These are phyloP conservation scores for Syrphus vitripennis DNA, from an alignment of 2,888 invertebrate genomes.

Conservation along the genomic window DNA sequence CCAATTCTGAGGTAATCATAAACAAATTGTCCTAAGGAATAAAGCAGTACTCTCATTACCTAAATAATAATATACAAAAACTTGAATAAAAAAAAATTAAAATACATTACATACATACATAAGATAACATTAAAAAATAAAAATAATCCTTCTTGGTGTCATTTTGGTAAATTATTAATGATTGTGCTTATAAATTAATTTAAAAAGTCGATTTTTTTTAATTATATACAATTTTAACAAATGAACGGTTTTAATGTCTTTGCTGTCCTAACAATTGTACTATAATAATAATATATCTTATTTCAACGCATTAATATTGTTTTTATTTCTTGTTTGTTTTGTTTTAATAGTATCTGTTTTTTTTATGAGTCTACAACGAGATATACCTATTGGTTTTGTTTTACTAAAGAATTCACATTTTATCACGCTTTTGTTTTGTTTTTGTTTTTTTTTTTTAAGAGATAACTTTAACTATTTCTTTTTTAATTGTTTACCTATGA, in stretches of 20 bases:
- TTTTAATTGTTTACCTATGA: slow-evolving; percentile 26
- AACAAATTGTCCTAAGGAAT: slow-evolving; percentile 60
- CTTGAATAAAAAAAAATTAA: slow-evolving; percentile 25
- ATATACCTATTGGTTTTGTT: slow-evolving; percentile 40
- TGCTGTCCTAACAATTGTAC: slow-evolving; percentile 71
- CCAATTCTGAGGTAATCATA: slow-evolving; percentile 62
- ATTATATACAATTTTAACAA: slow-evolving; percentile 51
- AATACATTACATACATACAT: slow-evolving; percentile 5
- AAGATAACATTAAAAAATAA: slow-evolving; percentile 30
- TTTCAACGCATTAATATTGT: slow-evolving; percentile 61
- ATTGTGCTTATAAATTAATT: slow-evolving; percentile 65
- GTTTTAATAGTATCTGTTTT: slow-evolving; percentile 28
- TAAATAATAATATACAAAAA: slow-evolving; percentile 46
- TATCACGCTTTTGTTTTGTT: slow-evolving; percentile 43
- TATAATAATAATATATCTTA: slow-evolving; percentile 57
- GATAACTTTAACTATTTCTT: slow-evolving; percentile 29
- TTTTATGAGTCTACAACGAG: slow-evolving; percentile 54
- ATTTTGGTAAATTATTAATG: slow-evolving; percentile 53
- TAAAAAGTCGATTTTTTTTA: slow-evolving; percentile 42
- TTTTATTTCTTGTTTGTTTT: slow-evolving; percentile 37
- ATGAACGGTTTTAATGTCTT: slow-evolving; percentile 61
- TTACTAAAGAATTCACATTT: slow-evolving; percentile 36
- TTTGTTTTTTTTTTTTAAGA: slow-evolving; percentile 11
- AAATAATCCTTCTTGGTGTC: slow-evolving; percentile 56
- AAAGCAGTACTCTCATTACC: slow-evolving; percentile 37